A percentile compares a stretch with the other conserved stretches of the same genome.
Evolutionary conservation across 1,140 invertebrate species (phyloP).

Genomic region (Penaeus indicus): DNA sequence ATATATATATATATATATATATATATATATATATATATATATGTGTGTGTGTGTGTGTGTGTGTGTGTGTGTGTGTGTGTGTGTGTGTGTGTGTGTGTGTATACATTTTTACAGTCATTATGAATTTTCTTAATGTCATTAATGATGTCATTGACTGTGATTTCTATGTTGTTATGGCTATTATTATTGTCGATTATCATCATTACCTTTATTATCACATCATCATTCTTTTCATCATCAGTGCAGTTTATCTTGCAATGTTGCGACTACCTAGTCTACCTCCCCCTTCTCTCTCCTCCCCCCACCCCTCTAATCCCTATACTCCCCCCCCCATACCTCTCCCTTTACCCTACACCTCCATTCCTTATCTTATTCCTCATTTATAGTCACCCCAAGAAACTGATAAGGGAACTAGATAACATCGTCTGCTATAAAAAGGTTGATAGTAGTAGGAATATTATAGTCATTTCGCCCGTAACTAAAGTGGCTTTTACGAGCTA

Average conservation of each 20-base stretch:
- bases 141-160: too few species aligned
- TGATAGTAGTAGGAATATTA: too few species aligned
- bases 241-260: too few species aligned
- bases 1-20: background rate
- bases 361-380: background rate
- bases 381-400: background rate
- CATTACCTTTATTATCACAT: too few species aligned
- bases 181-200: too few species aligned
- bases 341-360: background rate
- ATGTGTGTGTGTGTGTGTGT: background rate
- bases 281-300: background rate
- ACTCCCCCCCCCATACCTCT: background rate
- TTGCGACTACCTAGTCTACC: background rate
- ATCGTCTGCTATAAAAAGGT: too few species aligned
- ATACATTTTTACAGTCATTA: slow-evolving; percentile 44
- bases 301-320: background rate
- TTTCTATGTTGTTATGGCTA: too few species aligned
- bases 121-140: too few species aligned
- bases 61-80: slow-evolving; percentile 22
- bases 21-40: background rate
- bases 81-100: slow-evolving; percentile 41
- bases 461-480: too few species aligned
- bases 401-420: too few species aligned
- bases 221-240: too few species aligned
- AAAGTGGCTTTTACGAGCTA: too few species aligned